Evolutionary conservation across 2,113 vertebrate species (phyloP).

Genomic region (Emydura subglobosa): DNA sequence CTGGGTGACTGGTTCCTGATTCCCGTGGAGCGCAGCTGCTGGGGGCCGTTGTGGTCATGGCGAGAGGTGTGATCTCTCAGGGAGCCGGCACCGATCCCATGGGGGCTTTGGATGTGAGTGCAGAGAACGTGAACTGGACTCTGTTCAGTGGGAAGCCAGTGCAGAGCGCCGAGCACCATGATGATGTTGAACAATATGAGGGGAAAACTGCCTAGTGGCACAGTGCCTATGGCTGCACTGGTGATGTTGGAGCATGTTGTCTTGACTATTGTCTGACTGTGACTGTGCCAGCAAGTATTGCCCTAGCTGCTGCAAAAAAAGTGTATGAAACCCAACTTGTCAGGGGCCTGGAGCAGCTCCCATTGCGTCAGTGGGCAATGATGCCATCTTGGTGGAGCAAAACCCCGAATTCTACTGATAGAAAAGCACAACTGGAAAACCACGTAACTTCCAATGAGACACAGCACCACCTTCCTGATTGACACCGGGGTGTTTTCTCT

Average conservation of each 20-base stretch:
- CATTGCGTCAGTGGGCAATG: conserved; percentile 1
- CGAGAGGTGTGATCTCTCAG: neutral
- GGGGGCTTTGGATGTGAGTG: neutral
- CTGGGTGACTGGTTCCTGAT: neutral
- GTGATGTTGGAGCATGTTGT: too few relatives aligned
- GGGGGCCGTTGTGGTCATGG: too few relatives aligned
- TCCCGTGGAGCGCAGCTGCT: neutral
- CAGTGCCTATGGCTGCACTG: too few relatives aligned
- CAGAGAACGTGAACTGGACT: neutral
- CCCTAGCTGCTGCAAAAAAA: neutral
- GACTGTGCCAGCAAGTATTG: too few relatives aligned
- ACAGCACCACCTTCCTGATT: neutral
- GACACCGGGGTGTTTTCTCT: conserved; percentile 12
- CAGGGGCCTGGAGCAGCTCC: neutral
- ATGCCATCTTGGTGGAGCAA: neutral
- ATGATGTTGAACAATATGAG: too few relatives aligned
- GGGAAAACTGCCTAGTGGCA: too few relatives aligned
- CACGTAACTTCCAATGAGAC: conserved; percentile 42
- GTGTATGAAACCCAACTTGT: neutral
- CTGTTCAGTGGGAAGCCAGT: neutral
- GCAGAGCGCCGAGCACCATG: too few relatives aligned
- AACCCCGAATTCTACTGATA: too few relatives aligned
- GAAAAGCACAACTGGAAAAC: conserved; percentile 32
- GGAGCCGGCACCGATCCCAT: rapidly evolving
- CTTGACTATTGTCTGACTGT: too few relatives aligned